Base-by-base conservation (phyloP, 30 jellyfish, hydroid and myxozoan genomes). In the Turritopsis rubra region DNA sequence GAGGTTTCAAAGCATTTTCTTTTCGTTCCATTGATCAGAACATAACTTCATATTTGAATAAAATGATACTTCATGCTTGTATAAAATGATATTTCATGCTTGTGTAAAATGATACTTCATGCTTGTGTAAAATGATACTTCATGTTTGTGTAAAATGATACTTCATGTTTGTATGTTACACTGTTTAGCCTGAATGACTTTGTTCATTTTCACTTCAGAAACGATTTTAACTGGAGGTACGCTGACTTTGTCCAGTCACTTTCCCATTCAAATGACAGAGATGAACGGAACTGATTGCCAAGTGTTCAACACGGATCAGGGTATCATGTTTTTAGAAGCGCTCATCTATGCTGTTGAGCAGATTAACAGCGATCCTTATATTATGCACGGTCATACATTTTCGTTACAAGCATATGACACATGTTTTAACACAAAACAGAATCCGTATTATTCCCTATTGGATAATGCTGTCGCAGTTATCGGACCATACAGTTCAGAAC, bases 401-500 rank as follows among this genome's bases (percentile, higher is more conserved):
- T 21, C 22, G 8, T 25, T 26, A 30, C 1, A 22, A 24, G 71
- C 24, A 16, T 16, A 25, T 25, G 84, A 54, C 28, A 81, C 74
- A 25, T 28, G 84, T 21, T 18, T 27, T 1, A 25, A 71, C 29
- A 74, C 82, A 7, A 82, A 82, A 52, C 41, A 65, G 41, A 41
- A 68, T 22, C 82, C 75, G 7, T 82, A 82, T 87, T n/a, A 24
- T 25, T 29, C 73, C 28, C 29, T 71, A 5, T 68, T 26, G 26
- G 21, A n/a, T 27, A 20, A 66, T 17, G 84, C 30, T 1, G 73
- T 52, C 24, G 52, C 65, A 9, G 66, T 71, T 8, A 66, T 82
- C 8, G 88, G 88, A 28, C 88, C 88, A 23, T 82, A 82, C 85
- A 26, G 76, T 3, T 82, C 88, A 8, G 88, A 82, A 66, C 5